Evolutionary conservation across 1,140 invertebrate genomes (phyloP).

Genomic region (Zeugodacus cucurbitae): DNA sequence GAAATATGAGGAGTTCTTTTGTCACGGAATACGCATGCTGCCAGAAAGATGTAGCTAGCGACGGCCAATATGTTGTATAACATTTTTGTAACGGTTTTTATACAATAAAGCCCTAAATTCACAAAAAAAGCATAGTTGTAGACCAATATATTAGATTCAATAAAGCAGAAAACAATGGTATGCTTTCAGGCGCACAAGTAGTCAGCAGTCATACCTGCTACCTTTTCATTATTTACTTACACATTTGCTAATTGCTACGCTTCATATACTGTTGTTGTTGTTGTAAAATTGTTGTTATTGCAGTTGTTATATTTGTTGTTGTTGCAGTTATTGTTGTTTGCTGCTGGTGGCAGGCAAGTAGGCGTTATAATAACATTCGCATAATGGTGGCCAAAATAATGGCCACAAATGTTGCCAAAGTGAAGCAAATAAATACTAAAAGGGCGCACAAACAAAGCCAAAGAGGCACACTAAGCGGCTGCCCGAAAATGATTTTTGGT

Average conservation of each 20-base stretch:
- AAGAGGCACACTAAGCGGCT: neutral
- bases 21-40: no score
- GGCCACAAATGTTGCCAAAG: slow-evolving; percentile 8
- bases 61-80: no score
- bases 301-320: neutral
- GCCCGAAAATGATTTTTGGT: neutral
- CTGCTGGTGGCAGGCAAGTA: neutral
- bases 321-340: neutral
- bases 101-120: no score
- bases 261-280: neutral
- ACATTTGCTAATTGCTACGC: neutral
- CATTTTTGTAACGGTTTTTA: no score
- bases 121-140: no score
- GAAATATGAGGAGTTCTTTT: no score
- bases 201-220: neutral
- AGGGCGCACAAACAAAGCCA: neutral
- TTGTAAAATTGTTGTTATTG: neutral
- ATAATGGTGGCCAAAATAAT: slow-evolving; percentile 10
- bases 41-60: no score
- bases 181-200: neutral
- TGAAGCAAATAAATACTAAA: neutral
- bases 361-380: neutral
- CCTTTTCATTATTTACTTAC: neutral
- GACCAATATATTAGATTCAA: no score
- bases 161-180: neutral